Conservation (phyloP, 2,888 invertebrate species). For the Brenthis ino region DNA sequence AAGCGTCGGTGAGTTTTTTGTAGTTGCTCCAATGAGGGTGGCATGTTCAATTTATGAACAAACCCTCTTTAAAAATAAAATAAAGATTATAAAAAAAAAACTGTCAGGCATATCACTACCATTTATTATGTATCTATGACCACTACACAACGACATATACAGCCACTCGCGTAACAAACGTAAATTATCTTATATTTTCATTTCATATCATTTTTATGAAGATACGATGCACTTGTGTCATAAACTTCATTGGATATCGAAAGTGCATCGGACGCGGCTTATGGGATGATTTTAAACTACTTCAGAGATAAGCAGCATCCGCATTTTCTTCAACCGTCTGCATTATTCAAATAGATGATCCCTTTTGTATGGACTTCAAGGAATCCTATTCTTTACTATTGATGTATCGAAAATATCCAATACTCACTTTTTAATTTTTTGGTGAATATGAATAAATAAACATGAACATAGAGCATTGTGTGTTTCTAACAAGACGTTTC, state of each 20-base stretch:
- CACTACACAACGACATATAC: too few species aligned
- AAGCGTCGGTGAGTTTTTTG: too few species aligned
- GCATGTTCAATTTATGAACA: too few species aligned
- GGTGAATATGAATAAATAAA: too few species aligned
- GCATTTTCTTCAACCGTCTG: slow-evolving; percentile 52
- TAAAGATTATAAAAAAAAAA: too few species aligned
- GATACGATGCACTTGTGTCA: slow-evolving; percentile 46
- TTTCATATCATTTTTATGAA: neutral
- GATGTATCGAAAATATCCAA: neutral
- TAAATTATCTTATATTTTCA: neutral
- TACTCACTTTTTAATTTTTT: neutral
- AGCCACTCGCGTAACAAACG: too few species aligned
- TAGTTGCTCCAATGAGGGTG: too few species aligned
- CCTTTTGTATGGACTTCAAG: slow-evolving; percentile 36
- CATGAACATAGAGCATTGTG: too few species aligned
- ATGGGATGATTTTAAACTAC: slow-evolving; percentile 69
- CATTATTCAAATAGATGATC: slow-evolving; percentile 55
- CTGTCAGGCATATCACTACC: too few species aligned
- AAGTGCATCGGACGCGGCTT: slow-evolving; percentile 67
- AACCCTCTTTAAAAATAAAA: too few species aligned
- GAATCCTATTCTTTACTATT: slow-evolving; percentile 11
- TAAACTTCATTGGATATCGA: slow-evolving; percentile 61
- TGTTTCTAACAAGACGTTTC: too few species aligned
- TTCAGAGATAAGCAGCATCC: slow-evolving; percentile 60
- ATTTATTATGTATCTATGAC: too few species aligned